Base-by-base conservation (phyloP, 2,888 invertebrate species). In the Morpho deidamia region DNA sequence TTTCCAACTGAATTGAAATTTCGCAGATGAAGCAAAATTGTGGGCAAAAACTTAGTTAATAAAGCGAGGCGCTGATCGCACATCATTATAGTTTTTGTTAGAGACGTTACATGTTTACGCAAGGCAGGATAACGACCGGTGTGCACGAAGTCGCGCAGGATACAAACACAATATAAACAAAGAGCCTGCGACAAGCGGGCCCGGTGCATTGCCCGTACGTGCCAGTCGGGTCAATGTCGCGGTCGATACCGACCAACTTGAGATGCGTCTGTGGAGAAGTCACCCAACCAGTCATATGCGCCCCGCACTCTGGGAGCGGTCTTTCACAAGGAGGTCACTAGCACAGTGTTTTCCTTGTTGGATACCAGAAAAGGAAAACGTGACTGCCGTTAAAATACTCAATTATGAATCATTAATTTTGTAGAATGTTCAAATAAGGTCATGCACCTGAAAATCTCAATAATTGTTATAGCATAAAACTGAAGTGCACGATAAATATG, bases 201-300 rank as follows among this genome's bases (percentile, higher is more conserved):
- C 69, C 80, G 70, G 88, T 83, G 88, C 88, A 86, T 82, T 85
- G 88, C 74, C 88, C 88, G 85, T 80, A 78, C 82, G 77, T 73
- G 78, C 79, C 80, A 77, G 78, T 70, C 78, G 78, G 88, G 85
- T 89, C 89, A 88, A 87, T 88, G 88, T 88, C 88, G 87, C 81
- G 87, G 82, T 70, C 49, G 49, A 49, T 42, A 42, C 41, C 83
- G 71, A 71, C 70, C 77, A 76, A 74, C 83, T 78, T 78, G 70
- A 78, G 81, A 76, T 78, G 79, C 77, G 78, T 70, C 78, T 78
- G 75, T 74, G 75, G 74, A 81, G 78, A 81, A 84, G 77, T 78
- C 80, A 62, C 72, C 74, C 65, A 67, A 79, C 83, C 66, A 78
- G 74, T 80, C 74, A 64, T 66, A 66, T 63, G 68, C 65, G 62